Evolutionary conservation across 2,113 vertebrate species (phyloP).

Genomic region (Salvelinus fontinalis): DNA sequence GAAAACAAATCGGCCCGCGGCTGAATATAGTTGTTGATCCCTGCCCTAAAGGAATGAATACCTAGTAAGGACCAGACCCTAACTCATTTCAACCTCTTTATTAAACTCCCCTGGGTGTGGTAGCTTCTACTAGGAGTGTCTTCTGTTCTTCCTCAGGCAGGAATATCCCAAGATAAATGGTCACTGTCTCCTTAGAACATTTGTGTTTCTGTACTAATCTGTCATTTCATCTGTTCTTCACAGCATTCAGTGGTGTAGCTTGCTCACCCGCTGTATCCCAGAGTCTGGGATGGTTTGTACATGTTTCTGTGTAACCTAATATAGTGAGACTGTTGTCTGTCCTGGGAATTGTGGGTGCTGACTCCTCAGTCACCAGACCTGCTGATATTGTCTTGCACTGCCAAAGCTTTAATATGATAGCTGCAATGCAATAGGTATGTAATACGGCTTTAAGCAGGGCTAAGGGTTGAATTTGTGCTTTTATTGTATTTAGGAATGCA

Average conservation of each 20-base stretch:
- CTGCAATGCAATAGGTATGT: slow-evolving; percentile 32
- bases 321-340: slow-evolving; percentile 21
- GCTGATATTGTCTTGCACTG: slow-evolving; percentile 56
- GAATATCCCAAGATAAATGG: slow-evolving; percentile 57
- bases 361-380: slow-evolving; percentile 41
- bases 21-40: no score
- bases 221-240: slow-evolving; percentile 17
- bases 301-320: not conserved
- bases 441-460: slow-evolving; percentile 32
- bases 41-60: no score
- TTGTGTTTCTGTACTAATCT: slow-evolving; percentile 19
- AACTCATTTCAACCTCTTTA: not conserved
- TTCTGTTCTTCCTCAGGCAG: not conserved
- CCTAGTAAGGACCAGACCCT: no score
- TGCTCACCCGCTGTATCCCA: slow-evolving; percentile 43
- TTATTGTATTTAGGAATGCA: slow-evolving; percentile 35
- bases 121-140: not conserved
- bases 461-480: slow-evolving; percentile 16
- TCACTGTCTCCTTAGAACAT: slow-evolving; percentile 10
- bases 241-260: slow-evolving; percentile 30
- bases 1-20: no score
- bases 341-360: slow-evolving; percentile 36
- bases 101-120: not conserved
- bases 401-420: slow-evolving; percentile 58
- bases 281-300: slow-evolving; percentile 23